These are phyloP conservation scores for Parambassis ranga DNA, from an alignment of 2,797 vertebrate species.

Conservation along the genomic window DNA sequence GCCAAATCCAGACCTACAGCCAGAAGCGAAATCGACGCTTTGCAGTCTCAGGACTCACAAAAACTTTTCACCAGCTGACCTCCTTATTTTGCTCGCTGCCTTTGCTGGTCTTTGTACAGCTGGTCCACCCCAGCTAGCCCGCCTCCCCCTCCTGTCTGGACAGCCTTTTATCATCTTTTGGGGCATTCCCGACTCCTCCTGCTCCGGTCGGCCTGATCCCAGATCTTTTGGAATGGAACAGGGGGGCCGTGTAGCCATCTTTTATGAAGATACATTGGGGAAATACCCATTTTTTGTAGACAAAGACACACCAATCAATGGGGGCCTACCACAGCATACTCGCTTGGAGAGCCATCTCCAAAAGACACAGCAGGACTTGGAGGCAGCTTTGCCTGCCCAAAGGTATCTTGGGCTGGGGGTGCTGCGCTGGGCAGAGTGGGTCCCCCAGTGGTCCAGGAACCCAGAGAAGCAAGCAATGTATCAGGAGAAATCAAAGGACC, in stretches of 20 bases:
- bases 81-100: constrained; percentile 44
- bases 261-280: constrained; percentile 79
- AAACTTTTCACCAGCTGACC: not conserved
- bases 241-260: constrained; percentile 75
- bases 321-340: constrained; percentile 83
- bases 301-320: constrained; percentile 69
- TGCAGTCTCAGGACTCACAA: constrained; percentile 8
- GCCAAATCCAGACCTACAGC: constrained; percentile 35
- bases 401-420: constrained; percentile 79
- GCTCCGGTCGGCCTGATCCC: constrained; percentile 69
- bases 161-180: constrained; percentile 83
- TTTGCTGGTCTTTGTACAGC: constrained; percentile 39
- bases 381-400: constrained; percentile 67
- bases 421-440: constrained; percentile 80
- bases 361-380: constrained; percentile 75
- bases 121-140: constrained; percentile 66
- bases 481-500: constrained; percentile 71
- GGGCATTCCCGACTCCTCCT: constrained; percentile 78
- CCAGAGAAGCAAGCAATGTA: constrained; percentile 71
- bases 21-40: constrained; percentile 14
- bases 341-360: constrained; percentile 77
- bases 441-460: constrained; percentile 80
- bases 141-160: constrained; percentile 76
- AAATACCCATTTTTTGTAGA: constrained; percentile 79
- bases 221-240: constrained; percentile 75